Conservation (phyloP, 2,113 vertebrate genomes). For the Hypocryptadius cinnamomeus region DNA sequence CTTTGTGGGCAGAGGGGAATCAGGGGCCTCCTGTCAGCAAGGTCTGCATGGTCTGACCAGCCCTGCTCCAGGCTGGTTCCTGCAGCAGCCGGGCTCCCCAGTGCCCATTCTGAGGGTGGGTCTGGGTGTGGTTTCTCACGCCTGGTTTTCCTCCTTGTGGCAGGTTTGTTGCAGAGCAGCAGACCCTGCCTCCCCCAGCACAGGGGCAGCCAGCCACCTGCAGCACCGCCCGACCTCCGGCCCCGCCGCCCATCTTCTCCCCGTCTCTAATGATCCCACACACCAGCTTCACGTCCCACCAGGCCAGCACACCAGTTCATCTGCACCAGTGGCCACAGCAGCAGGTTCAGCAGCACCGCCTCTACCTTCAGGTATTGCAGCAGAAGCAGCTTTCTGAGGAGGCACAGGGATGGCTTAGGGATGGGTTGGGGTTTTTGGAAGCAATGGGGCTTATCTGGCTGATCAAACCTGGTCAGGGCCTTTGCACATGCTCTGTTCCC, state of each 20-base stretch:
- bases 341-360: constrained; percentile 72
- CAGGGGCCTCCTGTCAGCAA: background rate
- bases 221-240: constrained; percentile 59
- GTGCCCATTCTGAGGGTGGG: rapidly evolving
- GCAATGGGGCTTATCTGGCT: background rate
- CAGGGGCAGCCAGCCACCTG: constrained; percentile 71
- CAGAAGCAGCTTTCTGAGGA: background rate
- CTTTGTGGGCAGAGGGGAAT: background rate
- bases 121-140: background rate
- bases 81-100: background rate
- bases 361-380: constrained; percentile 75
- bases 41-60: background rate
- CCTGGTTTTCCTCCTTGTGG: background rate
- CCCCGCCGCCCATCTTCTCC: constrained; percentile 66
- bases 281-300: constrained; percentile 63
- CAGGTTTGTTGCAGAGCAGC: constrained; percentile 79
- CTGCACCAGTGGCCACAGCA: constrained; percentile 65
- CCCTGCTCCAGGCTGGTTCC: background rate
- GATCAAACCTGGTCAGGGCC: background rate
- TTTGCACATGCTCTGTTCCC: background rate
- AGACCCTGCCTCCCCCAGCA: constrained; percentile 59
- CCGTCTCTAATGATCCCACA: constrained; percentile 75
- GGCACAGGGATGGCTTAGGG: background rate
- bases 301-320: constrained; percentile 59
- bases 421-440: background rate